Evolutionary conservation across 2,888 invertebrate species (phyloP), one percentile per base, ranked within the genome.

Genomic region (Hemistola chrysoprasaria): DNA sequence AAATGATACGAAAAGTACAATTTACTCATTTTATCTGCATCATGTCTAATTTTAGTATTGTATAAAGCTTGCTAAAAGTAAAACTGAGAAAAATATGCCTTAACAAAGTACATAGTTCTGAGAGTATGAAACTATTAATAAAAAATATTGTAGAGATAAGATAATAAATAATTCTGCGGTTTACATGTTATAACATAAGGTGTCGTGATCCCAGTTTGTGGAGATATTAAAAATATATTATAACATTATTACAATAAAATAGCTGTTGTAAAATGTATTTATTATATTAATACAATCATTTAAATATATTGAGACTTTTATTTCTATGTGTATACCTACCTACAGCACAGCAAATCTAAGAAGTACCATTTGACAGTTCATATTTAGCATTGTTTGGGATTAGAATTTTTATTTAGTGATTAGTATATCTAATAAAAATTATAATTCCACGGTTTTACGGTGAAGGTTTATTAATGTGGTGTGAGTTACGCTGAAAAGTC

Each of bases 211-310:
- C 53, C 62, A 62, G 49, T 49, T 47, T 39, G 46, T 41, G 36
- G 41, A 35, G 38, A 40, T 43, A 40, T 32, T 40, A 23, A 46
- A n/a, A 47, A 29, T 27, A 16, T 37, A 45, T 39, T 8, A 40
- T 34, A 46, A 39, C 46, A 48, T 51, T 40, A 42, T 46, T 49
- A 39, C 47, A 54, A 74, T 71, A 71, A 71, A 77, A 79, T 81
- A 81, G 78, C 75, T 85, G 82, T 84, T 86, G 82, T 82, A 79
- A 78, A 83, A 83, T 87, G 83, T 89, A 88, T 89, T 89, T 89
- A 88, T 88, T 88, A 83, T 83, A 76, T 66, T 76, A 82, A 78
- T 81, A 82, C 76, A 81, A 74, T 70, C 70, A 75, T 75, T 71
- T 71, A 78, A 75, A 72, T 72, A 66, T 59, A 54, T 45, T 40